These are phyloP conservation scores for Adelphocoris suturalis DNA, from an alignment of 2,888 invertebrate genomes.

Conservation along the genomic window DNA sequence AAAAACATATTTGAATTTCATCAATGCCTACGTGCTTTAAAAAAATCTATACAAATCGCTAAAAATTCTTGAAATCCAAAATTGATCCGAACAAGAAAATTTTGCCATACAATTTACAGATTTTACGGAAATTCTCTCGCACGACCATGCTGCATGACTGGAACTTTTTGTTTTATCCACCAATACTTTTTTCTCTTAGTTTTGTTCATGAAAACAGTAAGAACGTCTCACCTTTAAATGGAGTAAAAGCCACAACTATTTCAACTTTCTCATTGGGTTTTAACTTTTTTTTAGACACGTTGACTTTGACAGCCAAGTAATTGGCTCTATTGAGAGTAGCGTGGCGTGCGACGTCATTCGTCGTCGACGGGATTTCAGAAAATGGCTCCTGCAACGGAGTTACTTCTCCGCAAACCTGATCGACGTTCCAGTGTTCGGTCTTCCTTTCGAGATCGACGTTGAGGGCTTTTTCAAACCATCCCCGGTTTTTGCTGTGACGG, in stretches of 20 bases:
- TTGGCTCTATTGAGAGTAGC: slow-evolving; percentile 77
- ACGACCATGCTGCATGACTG: no score
- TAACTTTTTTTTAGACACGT: slow-evolving; percentile 78
- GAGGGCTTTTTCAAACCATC: slow-evolving; percentile 78
- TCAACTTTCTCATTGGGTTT: slow-evolving; percentile 77
- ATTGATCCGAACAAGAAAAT: no score
- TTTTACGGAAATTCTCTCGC: no score
- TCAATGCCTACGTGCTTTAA: no score
- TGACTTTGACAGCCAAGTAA: slow-evolving; percentile 79
- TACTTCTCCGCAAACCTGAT: slow-evolving; percentile 65
- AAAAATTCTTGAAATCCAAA: no score
- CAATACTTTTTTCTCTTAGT: no score
- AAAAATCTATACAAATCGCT: no score
- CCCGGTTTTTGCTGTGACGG: slow-evolving; percentile 73
- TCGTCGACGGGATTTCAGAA: slow-evolving; percentile 43
- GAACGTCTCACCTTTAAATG: slow-evolving; percentile 78
- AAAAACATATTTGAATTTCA: no score
- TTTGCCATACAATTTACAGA: no score
- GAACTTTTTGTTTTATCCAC: no score
- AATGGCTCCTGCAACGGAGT: slow-evolving; percentile 51
- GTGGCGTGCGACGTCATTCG: slow-evolving; percentile 74
- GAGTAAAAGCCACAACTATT: slow-evolving; percentile 80
- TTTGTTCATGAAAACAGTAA: not conserved
- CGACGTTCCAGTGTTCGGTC: slow-evolving; percentile 63
- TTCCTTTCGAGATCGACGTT: slow-evolving; percentile 76